Base-by-base conservation (phyloP, 2,797 vertebrate species). In the Cottoperca gobio region DNA sequence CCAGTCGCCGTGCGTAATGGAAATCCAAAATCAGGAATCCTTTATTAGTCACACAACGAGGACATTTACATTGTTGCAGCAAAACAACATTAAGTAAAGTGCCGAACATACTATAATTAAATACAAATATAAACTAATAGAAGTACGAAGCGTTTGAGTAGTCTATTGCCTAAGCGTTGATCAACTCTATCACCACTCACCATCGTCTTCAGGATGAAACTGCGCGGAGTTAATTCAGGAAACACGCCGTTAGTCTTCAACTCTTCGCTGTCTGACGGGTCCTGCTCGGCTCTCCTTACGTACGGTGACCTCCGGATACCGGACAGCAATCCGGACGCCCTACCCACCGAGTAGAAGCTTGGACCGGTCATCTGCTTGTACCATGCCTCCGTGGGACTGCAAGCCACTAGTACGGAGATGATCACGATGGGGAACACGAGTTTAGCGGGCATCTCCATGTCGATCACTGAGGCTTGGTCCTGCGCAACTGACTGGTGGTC, bases 261-360 rank as follows among this genome's bases (percentile, higher is more conserved):
- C 54, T 91, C 86, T 3, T 23, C 77, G 60, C 70, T 50, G 42
- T 80, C 69, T 1, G 65, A 26, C 33, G 82, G 53, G 0, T 90
- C 85, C 62, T 81, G 5, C 39, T 91, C 87, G 0, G 92, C 90
- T 73, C 94, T 94, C 26, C 92, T 84, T 33, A 73, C 42, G 46
- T 87, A 86, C 0, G 94, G 91, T 0, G 93, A 93, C 77, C 92
- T 90, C 48, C 92, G 92, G 88, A 94, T 92, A 0, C 94, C 90
- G 4, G 96, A 94, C 70, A 97, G 93, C 74, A 96, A 91, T n/a
- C 96, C 96, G 6, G 95, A 95, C 11, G 96, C 96, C 39, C 96
- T 92, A 48, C 96, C 96, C 82, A 96, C 96, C 0, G 95, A 95
- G 87, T 94, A 95, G 88, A 87, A 94, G 72, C 77, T 92, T 1